These are phyloP conservation scores for Cervus canadensis DNA, from an alignment of 2,113 vertebrate genomes.

Conservation along the genomic window DNA sequence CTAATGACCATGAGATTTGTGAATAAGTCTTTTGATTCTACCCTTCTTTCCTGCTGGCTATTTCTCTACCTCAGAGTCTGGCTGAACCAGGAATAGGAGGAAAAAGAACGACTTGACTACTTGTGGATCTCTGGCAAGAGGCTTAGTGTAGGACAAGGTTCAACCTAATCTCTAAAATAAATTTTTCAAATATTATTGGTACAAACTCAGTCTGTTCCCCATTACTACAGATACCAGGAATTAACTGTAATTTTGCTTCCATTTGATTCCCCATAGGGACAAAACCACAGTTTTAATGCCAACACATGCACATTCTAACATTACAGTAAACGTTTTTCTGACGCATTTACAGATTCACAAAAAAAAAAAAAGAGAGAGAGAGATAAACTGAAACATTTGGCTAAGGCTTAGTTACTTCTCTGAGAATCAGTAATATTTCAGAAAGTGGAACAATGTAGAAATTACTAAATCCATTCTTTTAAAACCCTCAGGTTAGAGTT, in stretches of 20 bases:
- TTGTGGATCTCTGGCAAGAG: constrained; percentile 1
- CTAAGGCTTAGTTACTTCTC: constrained; percentile 10
- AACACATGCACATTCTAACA: constrained; percentile 61
- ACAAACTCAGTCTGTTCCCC: constrained; percentile 35
- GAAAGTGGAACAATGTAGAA: constrained; percentile 47
- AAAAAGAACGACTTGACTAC: not conserved
- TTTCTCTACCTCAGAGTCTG: not conserved
- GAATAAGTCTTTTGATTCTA: not conserved
- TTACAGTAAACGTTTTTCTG: constrained; percentile 65
- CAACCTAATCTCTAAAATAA: constrained; percentile 52
- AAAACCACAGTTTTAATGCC: constrained; percentile 64
- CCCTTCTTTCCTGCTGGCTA: not conserved
- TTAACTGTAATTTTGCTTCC: constrained; percentile 64
- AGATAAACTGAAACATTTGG: constrained; percentile 52
- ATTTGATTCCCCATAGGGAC: constrained; percentile 49
- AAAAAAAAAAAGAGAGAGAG: not conserved
- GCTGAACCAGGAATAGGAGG: not conserved
- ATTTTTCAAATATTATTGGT: constrained; percentile 42
- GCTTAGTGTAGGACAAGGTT: constrained; percentile 29
- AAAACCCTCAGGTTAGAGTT: constrained; percentile 61
- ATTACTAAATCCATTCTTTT: constrained; percentile 48
- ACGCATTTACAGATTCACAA: constrained; percentile 53
- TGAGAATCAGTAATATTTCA: constrained; percentile 55
- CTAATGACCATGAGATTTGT: not conserved
- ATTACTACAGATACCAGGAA: constrained; percentile 63